Evolutionary conservation across 2,797 vertebrate species (phyloP).

Genomic region (Sitta carolinensis): DNA sequence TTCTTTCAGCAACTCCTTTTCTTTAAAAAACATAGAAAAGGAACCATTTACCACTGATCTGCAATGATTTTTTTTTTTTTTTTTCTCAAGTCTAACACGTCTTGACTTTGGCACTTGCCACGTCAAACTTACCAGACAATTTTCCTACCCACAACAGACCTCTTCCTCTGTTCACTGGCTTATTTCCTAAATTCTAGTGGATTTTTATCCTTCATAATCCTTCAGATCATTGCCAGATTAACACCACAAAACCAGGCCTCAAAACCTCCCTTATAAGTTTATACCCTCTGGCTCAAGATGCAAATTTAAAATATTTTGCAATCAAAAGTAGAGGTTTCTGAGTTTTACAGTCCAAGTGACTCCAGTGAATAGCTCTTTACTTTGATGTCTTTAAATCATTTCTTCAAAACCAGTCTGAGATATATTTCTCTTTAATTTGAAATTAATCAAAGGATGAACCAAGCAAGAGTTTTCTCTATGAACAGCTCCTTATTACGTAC

Average conservation of each 20-base stretch:
- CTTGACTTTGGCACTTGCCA: background rate
- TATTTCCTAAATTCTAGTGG: background rate
- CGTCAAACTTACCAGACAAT: background rate
- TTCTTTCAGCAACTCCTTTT: background rate
- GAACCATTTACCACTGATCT: background rate
- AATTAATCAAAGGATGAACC: constrained; percentile 21
- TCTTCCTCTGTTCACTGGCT: background rate
- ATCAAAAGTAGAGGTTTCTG: background rate
- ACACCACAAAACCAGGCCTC: background rate
- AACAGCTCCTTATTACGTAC: background rate
- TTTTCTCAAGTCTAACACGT: background rate
- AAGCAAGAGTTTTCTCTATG: background rate
- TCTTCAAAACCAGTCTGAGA: background rate
- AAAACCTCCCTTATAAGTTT: background rate
- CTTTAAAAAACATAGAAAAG: background rate
- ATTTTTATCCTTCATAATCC: background rate
- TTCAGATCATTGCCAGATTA: background rate
- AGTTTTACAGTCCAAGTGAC: background rate
- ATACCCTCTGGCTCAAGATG: background rate
- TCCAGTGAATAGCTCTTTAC: background rate
- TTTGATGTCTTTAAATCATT: background rate
- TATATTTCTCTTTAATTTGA: background rate
- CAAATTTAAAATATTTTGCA: background rate
- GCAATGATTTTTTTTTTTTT: background rate
- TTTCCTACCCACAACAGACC: background rate